phyloP scores from a whole-genome alignment of 2,888 invertebrate genomes.

The Acanthacorydalis orientalis region DNA sequence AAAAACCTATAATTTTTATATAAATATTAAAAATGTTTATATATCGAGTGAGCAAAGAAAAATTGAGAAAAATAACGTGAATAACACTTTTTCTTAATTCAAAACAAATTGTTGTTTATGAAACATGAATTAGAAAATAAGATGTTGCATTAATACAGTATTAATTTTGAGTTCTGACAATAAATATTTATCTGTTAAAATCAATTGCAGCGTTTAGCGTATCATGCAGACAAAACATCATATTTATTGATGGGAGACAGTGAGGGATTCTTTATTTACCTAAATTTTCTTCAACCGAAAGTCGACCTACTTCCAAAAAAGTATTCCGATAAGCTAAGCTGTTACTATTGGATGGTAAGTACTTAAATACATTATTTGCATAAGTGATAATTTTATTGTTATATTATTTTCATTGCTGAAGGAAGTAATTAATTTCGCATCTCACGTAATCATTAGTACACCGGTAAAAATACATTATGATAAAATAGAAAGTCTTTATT shows the following conservation, averaged over 20 bases:
- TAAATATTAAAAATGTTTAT: too few relatives aligned
- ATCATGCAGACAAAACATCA: conserved; percentile 22
- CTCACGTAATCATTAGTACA: not conserved
- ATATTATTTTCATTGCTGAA: not conserved
- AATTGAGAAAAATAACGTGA: too few relatives aligned
- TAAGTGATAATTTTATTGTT: not conserved
- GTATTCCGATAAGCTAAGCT: conserved; percentile 32
- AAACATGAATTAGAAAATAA: too few relatives aligned
- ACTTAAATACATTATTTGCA: not conserved
- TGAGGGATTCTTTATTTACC: conserved; percentile 31
- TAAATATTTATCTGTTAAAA: not conserved
- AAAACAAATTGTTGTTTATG: too few relatives aligned
- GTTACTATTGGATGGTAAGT: conserved; percentile 42
- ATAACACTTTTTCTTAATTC: too few relatives aligned
- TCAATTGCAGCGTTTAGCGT: conserved; percentile 29
- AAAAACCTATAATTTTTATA: too few relatives aligned
- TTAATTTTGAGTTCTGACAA: too few relatives aligned
- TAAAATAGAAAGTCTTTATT: conserved; percentile 12
- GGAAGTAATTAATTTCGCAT: not conserved
- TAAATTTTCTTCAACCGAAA: conserved; percentile 36
- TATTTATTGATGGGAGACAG: conserved; percentile 37
- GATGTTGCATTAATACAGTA: too few relatives aligned
- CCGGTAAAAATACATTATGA: not conserved
- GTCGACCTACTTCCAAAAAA: conserved; percentile 33
- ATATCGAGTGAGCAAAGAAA: too few relatives aligned